phyloP scores from a whole-genome alignment of 2,888 invertebrate genomes.

The Rotaria magnacalcarata region DNA sequence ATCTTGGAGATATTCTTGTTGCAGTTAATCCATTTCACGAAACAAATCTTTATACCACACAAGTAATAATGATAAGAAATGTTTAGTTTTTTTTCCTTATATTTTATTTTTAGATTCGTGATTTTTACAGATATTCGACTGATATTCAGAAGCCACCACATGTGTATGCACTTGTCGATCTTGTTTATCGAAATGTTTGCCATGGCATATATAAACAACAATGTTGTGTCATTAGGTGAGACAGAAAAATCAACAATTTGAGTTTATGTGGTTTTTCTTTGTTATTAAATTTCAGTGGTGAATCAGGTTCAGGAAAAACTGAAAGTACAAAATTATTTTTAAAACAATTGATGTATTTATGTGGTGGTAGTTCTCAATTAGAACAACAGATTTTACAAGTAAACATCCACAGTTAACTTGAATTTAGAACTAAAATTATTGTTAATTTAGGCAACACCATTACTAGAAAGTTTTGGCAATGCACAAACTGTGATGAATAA shows the following conservation, averaged over 20 bases:
- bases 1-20: slow-evolving; percentile 49
- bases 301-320: slow-evolving; percentile 58
- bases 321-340: slow-evolving; percentile 57
- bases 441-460: slow-evolving; percentile 53
- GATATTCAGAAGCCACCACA: slow-evolving; percentile 53
- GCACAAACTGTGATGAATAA: slow-evolving; percentile 57
- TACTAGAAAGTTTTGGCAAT: slow-evolving; percentile 58
- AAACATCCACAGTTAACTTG: neutral
- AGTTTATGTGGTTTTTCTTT: neutral
- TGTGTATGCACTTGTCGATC: slow-evolving; percentile 56
- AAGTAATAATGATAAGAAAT: slow-evolving; percentile 30
- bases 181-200: slow-evolving; percentile 51
- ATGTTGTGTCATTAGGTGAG: slow-evolving; percentile 52
- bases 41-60: slow-evolving; percentile 46
- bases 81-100: neutral
- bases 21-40: slow-evolving; percentile 48
- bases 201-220: slow-evolving; percentile 40
- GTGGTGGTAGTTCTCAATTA: slow-evolving; percentile 54
- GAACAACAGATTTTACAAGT: slow-evolving; percentile 58
- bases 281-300: slow-evolving; percentile 51
- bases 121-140: slow-evolving; percentile 51
- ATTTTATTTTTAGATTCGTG: slow-evolving; percentile 48
- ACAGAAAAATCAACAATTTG: slow-evolving; percentile 49
- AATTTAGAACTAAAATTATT: too few relatives aligned
- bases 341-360: slow-evolving; percentile 55